Conservation (phyloP, 2,797 vertebrate species). For the Knipowitschia caucasica region DNA sequence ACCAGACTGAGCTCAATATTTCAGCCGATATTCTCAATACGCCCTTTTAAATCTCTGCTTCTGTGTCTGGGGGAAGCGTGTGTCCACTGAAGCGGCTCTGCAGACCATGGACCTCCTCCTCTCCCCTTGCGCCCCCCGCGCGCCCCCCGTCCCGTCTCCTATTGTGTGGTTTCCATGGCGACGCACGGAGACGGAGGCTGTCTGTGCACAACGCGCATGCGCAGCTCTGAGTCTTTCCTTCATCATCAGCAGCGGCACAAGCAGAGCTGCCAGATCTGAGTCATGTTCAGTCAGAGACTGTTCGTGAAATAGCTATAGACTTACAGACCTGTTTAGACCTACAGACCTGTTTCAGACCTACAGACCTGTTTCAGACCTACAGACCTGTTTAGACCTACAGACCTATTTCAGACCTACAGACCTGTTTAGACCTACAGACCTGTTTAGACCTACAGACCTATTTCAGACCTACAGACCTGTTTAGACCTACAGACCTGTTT, state of each 20-base stretch:
- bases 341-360: background rate
- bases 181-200: slow-evolving; percentile 68
- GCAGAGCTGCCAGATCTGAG: background rate
- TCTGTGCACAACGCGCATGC: slow-evolving; percentile 63
- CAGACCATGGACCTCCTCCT: slow-evolving; percentile 52
- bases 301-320: too few species aligned
- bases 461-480: background rate
- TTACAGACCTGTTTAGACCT: background rate
- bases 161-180: slow-evolving; percentile 82
- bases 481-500: background rate
- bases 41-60: background rate
- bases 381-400: background rate
- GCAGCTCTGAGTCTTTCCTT: slow-evolving; percentile 47
- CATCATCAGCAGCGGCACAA: slow-evolving; percentile 35
- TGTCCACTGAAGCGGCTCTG: slow-evolving; percentile 77
- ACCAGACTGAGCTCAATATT: background rate
- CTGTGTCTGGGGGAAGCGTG: slow-evolving; percentile 41
- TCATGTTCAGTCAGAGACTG: too few species aligned
- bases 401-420: background rate
- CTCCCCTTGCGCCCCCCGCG: slow-evolving; percentile 65
- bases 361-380: background rate
- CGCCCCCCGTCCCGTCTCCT: slow-evolving; percentile 81
- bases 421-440: background rate
- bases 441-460: background rate
- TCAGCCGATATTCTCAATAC: background rate